These are phyloP conservation scores for Alsophila aescularia DNA, from an alignment of 2,888 invertebrate genomes.

Conservation along the genomic window DNA sequence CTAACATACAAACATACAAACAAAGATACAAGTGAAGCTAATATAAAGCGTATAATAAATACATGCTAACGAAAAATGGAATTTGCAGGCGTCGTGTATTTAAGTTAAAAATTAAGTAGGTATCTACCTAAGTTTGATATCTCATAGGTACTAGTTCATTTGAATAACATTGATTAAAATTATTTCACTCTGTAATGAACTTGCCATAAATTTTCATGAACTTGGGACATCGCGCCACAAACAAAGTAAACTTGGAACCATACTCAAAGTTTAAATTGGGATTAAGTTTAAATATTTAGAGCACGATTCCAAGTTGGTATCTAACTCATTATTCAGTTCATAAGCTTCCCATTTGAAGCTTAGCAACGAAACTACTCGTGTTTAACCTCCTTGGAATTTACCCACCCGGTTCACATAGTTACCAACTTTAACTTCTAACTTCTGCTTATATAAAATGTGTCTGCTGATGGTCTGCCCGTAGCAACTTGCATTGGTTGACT, in stretches of 20 bases:
- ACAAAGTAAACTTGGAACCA: constrained; percentile 19
- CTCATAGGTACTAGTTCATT: no score
- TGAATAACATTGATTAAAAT: neutral
- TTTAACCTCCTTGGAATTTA: constrained; percentile 14
- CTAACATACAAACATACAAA: no score
- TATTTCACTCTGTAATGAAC: neutral
- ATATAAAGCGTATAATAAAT: no score
- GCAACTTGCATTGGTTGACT: no score
- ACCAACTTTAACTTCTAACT: no score
- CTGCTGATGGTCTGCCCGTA: no score
- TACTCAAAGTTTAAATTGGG: constrained; percentile 25
- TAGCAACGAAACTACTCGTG: constrained; percentile 16
- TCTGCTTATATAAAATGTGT: no score
- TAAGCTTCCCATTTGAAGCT: constrained; percentile 23
- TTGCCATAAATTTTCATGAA: constrained; percentile 1
- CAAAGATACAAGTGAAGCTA: no score
- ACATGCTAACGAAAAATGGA: no score
- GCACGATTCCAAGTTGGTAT: constrained; percentile 27
- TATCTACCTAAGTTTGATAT: no score
- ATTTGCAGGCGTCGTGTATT: no score
- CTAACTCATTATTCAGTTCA: constrained; percentile 26
- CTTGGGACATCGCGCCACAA: constrained; percentile 16
- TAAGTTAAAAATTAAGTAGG: neutral
- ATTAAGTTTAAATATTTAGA: constrained; percentile 21
- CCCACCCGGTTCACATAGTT: neutral